phyloP scores from a whole-genome alignment of 2,113 vertebrate species.

The Oreocharis arfaki region DNA sequence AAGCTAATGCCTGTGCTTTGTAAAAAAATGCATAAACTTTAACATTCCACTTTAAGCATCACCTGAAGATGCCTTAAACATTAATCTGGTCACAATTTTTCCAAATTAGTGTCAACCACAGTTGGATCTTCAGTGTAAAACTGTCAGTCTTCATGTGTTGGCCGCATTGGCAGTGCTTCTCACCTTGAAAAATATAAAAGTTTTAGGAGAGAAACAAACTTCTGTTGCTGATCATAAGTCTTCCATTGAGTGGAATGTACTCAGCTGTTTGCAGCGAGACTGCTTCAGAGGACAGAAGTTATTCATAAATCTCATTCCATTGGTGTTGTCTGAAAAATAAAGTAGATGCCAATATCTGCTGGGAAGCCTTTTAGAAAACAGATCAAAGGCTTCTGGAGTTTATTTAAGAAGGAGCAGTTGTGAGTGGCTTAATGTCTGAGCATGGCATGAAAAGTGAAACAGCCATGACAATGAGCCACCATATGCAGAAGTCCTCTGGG shows the following conservation, averaged over 20 bases:
- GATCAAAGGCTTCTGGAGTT: conserved; percentile 46
- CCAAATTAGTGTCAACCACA: background rate
- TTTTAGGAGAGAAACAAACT: background rate
- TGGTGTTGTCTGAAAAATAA: conserved; percentile 19
- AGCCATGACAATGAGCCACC: background rate
- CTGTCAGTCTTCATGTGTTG: background rate
- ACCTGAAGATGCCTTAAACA: background rate
- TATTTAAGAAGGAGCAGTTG: conserved; percentile 60
- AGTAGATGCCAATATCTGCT: conserved; percentile 39
- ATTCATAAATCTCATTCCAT: conserved; percentile 47
- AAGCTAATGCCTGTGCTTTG: background rate
- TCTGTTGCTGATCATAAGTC: background rate
- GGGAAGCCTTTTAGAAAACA: conserved; percentile 20
- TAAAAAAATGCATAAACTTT: background rate
- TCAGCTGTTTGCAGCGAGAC: conserved; percentile 25
- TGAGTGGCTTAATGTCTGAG: conserved; percentile 39
- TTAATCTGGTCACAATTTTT: background rate
- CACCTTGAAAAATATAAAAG: background rate
- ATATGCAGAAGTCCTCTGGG: background rate
- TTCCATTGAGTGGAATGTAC: background rate
- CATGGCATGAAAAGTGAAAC: conserved; percentile 35
- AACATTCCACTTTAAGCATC: background rate
- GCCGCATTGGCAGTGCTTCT: background rate
- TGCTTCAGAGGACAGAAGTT: conserved; percentile 36
- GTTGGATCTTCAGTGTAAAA: background rate